Conservation (phyloP, 2,888 invertebrate species). For the Spilosoma lubricipeda region DNA sequence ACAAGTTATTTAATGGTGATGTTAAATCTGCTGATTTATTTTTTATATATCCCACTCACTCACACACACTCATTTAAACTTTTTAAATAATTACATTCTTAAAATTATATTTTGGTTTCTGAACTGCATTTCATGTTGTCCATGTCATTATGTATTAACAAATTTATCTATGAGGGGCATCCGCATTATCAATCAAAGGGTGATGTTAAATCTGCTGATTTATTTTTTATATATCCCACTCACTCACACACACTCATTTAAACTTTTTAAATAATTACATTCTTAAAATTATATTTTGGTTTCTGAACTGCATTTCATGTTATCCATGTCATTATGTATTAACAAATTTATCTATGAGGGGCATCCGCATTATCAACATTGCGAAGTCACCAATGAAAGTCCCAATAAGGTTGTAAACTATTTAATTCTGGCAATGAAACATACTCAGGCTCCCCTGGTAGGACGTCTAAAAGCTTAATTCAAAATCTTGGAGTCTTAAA, state of each 20-base stretch:
- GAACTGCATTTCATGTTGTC: conserved; percentile 20
- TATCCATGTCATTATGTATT: neutral
- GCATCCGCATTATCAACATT: conserved; percentile 43
- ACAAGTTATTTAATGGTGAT: no score
- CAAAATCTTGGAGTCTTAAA: conserved; percentile 96
- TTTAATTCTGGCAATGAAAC: conserved; percentile 91
- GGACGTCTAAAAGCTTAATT: conserved; percentile 94
- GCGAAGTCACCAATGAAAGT: conserved; percentile 92
- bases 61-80: conserved; percentile 12
- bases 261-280: conserved; percentile 26
- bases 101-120: conserved; percentile 49
- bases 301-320: conserved; percentile 27
- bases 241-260: no score
- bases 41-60: no score
- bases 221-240: no score
- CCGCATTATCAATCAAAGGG: no score
- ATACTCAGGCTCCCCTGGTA: conserved; percentile 92
- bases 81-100: conserved; percentile 31
- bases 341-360: conserved; percentile 51
- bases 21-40: no score
- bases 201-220: no score
- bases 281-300: conserved; percentile 48
- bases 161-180: conserved; percentile 54
- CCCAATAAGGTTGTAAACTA: conserved; percentile 92
- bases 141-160: neutral